Conservation (phyloP, 2,113 vertebrate genomes). For the Silurus meridionalis region DNA sequence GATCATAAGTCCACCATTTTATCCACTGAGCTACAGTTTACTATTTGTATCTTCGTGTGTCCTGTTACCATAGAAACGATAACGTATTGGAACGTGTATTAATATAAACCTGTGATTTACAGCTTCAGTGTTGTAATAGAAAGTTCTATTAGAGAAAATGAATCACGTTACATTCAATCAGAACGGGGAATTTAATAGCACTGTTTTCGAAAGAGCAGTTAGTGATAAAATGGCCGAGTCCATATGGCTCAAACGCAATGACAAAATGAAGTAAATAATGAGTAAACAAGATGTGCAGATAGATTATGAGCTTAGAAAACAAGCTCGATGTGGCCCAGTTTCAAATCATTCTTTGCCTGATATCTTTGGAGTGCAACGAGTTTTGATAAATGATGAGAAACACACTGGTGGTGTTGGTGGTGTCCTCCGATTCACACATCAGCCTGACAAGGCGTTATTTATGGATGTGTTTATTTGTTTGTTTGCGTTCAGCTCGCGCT, state of each 20-base stretch:
- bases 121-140: background rate
- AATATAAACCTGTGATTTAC: background rate
- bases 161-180: background rate
- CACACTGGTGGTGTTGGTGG: background rate
- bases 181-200: background rate
- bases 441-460: constrained; percentile 40
- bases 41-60: background rate
- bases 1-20: no score
- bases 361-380: background rate
- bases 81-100: background rate
- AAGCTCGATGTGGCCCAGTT: background rate
- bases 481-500: constrained; percentile 42
- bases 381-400: background rate
- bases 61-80: background rate
- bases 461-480: constrained; percentile 41
- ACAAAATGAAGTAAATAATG: background rate
- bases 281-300: background rate
- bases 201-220: no score
- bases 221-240: background rate
- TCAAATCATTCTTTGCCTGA: background rate
- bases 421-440: background rate
- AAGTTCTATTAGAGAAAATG: no score
- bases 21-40: no score
- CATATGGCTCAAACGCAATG: no score
- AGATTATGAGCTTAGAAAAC: background rate